Conservation (phyloP, 2,888 invertebrate species). For the Anoplius nigerrimus region DNA sequence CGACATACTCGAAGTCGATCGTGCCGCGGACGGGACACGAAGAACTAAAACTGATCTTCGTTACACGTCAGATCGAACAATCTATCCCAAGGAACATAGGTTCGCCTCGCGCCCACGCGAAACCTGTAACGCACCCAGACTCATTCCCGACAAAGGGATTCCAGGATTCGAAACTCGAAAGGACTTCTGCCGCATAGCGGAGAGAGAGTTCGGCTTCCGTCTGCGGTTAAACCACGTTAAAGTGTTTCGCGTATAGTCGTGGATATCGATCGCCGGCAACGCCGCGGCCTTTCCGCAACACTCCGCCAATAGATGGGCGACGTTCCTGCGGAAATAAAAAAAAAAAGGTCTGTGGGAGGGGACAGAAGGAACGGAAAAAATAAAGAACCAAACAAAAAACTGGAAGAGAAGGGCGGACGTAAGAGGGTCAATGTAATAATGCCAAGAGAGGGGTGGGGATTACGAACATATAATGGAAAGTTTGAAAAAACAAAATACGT, state of each 20-base stretch:
- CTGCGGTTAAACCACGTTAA: slow-evolving; percentile 56
- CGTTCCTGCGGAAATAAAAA: slow-evolving; percentile 20
- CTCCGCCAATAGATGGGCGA: slow-evolving; percentile 20
- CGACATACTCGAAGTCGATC: too few relatives aligned
- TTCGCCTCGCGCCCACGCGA: too few relatives aligned
- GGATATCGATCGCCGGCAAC: slow-evolving; percentile 46
- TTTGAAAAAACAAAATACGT: slow-evolving; percentile 25
- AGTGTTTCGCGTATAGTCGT: slow-evolving; percentile 49
- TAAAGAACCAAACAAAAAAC: slow-evolving; percentile 15
- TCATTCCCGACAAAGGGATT: too few relatives aligned
- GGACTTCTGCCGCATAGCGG: not conserved
- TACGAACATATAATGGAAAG: slow-evolving; percentile 18
- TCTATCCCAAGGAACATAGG: too few relatives aligned
- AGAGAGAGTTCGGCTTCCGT: slow-evolving; percentile 43
- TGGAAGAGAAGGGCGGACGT: slow-evolving; percentile 6
- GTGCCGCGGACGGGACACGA: too few relatives aligned
- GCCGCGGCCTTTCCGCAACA: slow-evolving; percentile 19
- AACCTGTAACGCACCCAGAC: too few relatives aligned
- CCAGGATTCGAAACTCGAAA: not conserved
- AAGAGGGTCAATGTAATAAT: slow-evolving; percentile 17
- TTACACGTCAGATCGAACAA: too few relatives aligned
- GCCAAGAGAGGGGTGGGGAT: slow-evolving; percentile 4
- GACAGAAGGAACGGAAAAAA: slow-evolving; percentile 2
- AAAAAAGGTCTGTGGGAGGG: slow-evolving; percentile 5
- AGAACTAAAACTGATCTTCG: too few relatives aligned